Base-by-base conservation (phyloP, 2,797 vertebrate species). In the Gallinago solitaria region DNA sequence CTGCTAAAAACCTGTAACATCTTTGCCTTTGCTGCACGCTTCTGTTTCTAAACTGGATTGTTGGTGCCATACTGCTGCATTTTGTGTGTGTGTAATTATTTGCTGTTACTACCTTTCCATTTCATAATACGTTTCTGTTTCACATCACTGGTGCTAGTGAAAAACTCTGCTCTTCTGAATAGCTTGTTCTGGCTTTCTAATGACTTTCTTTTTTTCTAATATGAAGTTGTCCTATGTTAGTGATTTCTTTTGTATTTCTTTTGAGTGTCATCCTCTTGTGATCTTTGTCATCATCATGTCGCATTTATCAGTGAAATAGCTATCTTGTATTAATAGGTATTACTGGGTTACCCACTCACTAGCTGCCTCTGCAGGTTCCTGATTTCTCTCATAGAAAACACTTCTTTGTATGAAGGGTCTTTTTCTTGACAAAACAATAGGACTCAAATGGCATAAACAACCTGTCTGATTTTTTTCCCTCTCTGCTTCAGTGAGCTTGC, bases 381-480 rank as follows among this genome's bases (percentile, higher is more conserved):
- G 35, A 80, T 89, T 93, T 80, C 74, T 90, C 35, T 89, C 43
- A 48, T 2, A 77, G 48, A 70, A 90, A 67, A 35, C 43, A 39
- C 20, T 94, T 93, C 50, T 86, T 74, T 74, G 48, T 73, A 53
- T 60, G 59, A 89, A 91, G 69, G 48, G 24, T 45, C 27, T 68
- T 93, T 86, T 92, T 79, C 70, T 76, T 56, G 63, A 63, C 47
- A 73, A 92, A 92, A 93, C 56, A 79, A 9, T 84, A 61, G 30
- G 32, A 80, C 33, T 94, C 14, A 84, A 93, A 94, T 41, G 76
- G 35, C 48, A 76, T 74, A 95, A 96, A 84, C 43, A 89, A 67
- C 56, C 21, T 70, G 14, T 43, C 68, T 79, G 74, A 16, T 68
- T 68, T 43, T 43, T 76, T 71, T 11, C 24, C 32, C 20, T 76